Conservation (phyloP, 1,140 invertebrate genomes). For the Papilio glaucus region DNA sequence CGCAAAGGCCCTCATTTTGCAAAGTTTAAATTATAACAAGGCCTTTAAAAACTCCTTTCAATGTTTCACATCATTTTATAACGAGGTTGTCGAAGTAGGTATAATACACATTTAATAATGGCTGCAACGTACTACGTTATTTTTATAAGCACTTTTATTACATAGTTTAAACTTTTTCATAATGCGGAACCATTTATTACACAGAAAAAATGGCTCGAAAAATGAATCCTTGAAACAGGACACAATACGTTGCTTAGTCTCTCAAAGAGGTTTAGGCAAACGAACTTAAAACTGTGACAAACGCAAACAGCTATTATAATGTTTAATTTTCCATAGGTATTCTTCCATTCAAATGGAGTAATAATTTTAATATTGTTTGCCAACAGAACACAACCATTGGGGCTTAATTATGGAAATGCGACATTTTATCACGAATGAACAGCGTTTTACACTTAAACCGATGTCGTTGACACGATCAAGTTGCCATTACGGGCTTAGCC, state of each 20-base stretch:
- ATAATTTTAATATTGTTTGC: constrained; percentile 19
- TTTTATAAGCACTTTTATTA: neutral
- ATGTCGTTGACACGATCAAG: constrained; percentile 63
- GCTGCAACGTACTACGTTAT: neutral
- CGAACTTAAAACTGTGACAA: neutral
- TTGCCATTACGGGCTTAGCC: constrained; percentile 60
- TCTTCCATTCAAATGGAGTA: neutral
- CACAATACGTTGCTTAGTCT: too few relatives aligned
- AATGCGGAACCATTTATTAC: too few relatives aligned
- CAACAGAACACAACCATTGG: constrained; percentile 6
- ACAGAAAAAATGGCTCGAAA: too few relatives aligned
- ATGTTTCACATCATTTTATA: constrained; percentile 47
- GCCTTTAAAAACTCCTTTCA: constrained; percentile 46
- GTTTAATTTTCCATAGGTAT: neutral
- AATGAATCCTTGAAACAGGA: too few relatives aligned
- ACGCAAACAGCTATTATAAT: neutral
- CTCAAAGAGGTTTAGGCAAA: too few relatives aligned
- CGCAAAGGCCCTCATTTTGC: constrained; percentile 47
- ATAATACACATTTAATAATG: constrained; percentile 38
- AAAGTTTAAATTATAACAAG: constrained; percentile 49
- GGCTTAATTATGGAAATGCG: constrained; percentile 78
- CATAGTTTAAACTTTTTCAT: too few relatives aligned
- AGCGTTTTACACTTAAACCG: constrained; percentile 81
- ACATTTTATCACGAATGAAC: constrained; percentile 77
- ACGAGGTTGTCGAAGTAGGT: constrained; percentile 38